These are phyloP conservation scores for Heliconius nattereri DNA, from an alignment of 1,140 invertebrate genomes.

Conservation along the genomic window DNA sequence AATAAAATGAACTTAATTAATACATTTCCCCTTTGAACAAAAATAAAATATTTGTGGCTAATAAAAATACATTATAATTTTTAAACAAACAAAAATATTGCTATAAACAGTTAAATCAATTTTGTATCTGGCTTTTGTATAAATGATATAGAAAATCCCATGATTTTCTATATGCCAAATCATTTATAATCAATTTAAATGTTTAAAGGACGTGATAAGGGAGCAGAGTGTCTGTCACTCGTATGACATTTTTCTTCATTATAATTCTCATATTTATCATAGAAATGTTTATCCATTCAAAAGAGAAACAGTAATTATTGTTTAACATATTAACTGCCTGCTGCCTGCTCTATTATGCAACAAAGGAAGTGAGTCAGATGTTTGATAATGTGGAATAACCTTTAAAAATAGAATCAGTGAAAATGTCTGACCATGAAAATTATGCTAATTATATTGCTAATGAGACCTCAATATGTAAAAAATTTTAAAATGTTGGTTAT, in stretches of 20 bases:
- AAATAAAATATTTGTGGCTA: neutral
- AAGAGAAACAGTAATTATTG: slow-evolving; percentile 22
- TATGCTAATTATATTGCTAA: slow-evolving; percentile 65
- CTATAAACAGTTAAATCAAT: too few species aligned
- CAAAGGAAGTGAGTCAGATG: slow-evolving; percentile 39
- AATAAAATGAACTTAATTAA: too few species aligned
- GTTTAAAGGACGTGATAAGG: neutral
- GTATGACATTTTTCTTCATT: neutral
- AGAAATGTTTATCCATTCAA: slow-evolving; percentile 3
- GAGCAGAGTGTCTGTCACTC: neutral
- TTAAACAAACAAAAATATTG: neutral
- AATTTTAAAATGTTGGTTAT: neutral
- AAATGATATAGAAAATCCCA: too few species aligned
- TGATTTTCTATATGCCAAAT: too few species aligned
- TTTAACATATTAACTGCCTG: slow-evolving; percentile 14
- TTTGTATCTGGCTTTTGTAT: too few species aligned
- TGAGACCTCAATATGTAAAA: slow-evolving; percentile 33
- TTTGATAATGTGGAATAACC: slow-evolving; percentile 33
- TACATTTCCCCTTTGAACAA: too few species aligned
- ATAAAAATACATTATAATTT: too few species aligned
- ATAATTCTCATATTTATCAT: neutral
- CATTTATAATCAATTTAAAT: too few species aligned
- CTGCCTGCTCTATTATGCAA: slow-evolving; percentile 16
- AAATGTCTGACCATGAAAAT: slow-evolving; percentile 45
- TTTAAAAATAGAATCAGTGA: slow-evolving; percentile 28